These are phyloP conservation scores for Rhopalosiphum maidis DNA, from an alignment of 1,140 invertebrate species.

Conservation along the genomic window DNA sequence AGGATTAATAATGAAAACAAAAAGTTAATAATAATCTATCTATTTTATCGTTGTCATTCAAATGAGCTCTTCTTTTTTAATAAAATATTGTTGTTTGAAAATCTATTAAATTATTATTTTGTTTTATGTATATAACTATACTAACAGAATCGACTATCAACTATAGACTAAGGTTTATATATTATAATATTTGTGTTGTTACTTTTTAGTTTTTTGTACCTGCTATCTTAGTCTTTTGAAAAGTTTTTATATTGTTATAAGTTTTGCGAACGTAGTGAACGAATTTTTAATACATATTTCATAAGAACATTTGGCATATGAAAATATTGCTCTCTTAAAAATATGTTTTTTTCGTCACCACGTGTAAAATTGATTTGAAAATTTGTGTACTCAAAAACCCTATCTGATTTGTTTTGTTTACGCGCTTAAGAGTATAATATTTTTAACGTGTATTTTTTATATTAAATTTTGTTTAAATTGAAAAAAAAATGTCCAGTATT, in stretches of 20 bases:
- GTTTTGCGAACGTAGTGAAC: not conserved
- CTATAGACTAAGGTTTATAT: not conserved
- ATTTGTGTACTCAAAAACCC: no score
- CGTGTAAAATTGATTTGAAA: no score
- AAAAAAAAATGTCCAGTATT: no score
- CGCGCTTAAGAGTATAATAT: no score
- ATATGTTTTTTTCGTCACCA: no score
- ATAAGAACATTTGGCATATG: not conserved
- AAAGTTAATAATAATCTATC: not conserved
- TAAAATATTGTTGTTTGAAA: not conserved
- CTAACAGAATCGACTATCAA: not conserved
- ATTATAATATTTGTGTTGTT: not conserved
- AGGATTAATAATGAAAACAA: not conserved
- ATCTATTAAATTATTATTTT: not conserved
- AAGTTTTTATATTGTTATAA: slow-evolving; percentile 1
- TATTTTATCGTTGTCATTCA: not conserved
- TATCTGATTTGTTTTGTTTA: no score
- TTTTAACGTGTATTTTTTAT: no score
- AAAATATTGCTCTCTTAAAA: not conserved
- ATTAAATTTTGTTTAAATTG: no score
- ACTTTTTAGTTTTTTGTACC: not conserved
- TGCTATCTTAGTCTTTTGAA: not conserved
- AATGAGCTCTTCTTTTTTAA: not conserved
- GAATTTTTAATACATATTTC: not conserved
- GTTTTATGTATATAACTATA: not conserved